A percentile compares a stretch with the other conserved stretches of the same genome.
phyloP scores from a whole-genome alignment of 2,888 invertebrate genomes.

The Netelia melanura region DNA sequence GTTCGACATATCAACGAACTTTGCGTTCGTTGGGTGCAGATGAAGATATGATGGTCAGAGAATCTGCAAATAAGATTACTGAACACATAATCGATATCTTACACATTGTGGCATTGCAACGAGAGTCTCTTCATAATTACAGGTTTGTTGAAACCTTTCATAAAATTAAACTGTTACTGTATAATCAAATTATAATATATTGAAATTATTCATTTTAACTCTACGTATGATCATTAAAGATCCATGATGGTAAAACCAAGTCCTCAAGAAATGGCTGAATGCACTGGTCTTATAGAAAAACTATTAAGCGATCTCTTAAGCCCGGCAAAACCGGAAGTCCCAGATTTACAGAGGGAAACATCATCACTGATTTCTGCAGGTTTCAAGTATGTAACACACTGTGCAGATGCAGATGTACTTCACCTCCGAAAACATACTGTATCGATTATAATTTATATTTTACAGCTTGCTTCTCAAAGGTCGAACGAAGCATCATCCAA shows the following conservation, averaged over 20 bases:
- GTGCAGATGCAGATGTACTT: background rate
- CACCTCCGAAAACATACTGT: background rate
- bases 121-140: conserved; percentile 84
- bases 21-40: conserved; percentile 78
- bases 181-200: conserved; percentile 3
- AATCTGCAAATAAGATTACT: conserved; percentile 81
- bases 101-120: conserved; percentile 82
- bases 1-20: conserved; percentile 79
- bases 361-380: conserved; percentile 88
- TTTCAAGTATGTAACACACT: conserved; percentile 86
- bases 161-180: no score
- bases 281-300: conserved; percentile 87
- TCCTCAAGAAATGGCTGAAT: conserved; percentile 85
- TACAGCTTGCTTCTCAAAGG: conserved; percentile 87
- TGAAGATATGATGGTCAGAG: conserved; percentile 74
- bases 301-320: conserved; percentile 87
- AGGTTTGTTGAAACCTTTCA: conserved; percentile 77
- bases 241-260: conserved; percentile 86
- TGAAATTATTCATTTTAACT: background rate
- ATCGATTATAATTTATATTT: conserved; percentile 56
- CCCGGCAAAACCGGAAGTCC: conserved; percentile 87
- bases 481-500: conserved; percentile 86
- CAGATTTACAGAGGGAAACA: conserved; percentile 87
- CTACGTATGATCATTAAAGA: conserved; percentile 72
- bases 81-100: conserved; percentile 82